phyloP scores from a whole-genome alignment of 2,113 vertebrate species.

The Sakesphorus luctuosus region DNA sequence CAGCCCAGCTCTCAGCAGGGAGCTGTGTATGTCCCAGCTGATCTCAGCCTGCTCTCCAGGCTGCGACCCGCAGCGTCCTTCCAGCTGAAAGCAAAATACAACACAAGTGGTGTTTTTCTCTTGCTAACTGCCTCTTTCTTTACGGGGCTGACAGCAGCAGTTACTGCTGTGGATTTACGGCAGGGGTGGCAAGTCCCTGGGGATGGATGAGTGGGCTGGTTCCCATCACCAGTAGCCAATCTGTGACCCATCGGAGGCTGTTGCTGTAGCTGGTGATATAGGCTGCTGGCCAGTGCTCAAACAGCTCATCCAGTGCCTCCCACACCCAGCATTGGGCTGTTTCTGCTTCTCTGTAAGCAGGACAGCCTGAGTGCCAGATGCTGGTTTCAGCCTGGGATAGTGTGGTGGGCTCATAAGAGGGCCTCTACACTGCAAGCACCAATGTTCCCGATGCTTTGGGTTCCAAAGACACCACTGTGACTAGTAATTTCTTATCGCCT shows the following conservation, averaged over 20 bases:
- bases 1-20: not conserved
- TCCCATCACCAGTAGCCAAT: not conserved
- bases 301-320: accelerated
- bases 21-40: not conserved
- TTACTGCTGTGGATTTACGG: accelerated
- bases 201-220: not conserved
- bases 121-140: not conserved
- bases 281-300: not conserved
- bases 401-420: accelerated
- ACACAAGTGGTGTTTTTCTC: not conserved
- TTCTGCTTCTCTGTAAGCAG: not conserved
- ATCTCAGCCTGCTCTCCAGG: not conserved
- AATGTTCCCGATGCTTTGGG: accelerated
- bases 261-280: not conserved
- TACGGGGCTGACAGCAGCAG: not conserved
- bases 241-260: not conserved
- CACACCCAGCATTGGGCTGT: not conserved
- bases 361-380: not conserved
- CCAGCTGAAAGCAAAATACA: not conserved
- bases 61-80: not conserved
- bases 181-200: not conserved
- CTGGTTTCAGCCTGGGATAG: not conserved
- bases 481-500: not conserved
- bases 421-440: accelerated
- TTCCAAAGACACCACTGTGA: not conserved